Evolutionary conservation across 2,888 invertebrate genomes (phyloP).

Genomic region (Papilio demoleus): DNA sequence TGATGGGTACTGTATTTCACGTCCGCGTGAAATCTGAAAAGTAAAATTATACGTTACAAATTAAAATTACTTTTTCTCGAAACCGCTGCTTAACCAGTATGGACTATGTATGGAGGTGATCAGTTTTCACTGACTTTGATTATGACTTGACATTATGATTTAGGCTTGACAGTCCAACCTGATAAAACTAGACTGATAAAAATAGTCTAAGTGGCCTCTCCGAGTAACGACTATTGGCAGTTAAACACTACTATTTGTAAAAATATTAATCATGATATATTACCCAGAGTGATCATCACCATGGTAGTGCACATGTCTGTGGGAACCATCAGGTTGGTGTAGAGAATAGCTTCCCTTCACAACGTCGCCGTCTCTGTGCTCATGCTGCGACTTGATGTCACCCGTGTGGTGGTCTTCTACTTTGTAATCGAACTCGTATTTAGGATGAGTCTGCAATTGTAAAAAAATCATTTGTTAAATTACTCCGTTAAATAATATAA

Average conservation of each 20-base stretch:
- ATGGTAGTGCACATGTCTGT: constrained; percentile 77
- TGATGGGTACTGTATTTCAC: constrained; percentile 74
- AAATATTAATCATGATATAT: background rate
- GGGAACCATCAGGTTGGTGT: constrained; percentile 77
- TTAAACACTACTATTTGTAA: too few species aligned
- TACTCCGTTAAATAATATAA: too few species aligned
- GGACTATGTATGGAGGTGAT: too few species aligned
- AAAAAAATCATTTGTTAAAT: background rate
- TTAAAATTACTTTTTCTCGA: too few species aligned
- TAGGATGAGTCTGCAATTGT: constrained; percentile 51
- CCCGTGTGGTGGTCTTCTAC: constrained; percentile 76
- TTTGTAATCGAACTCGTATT: constrained; percentile 69
- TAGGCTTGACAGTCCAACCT: too few species aligned
- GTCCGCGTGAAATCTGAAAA: constrained; percentile 71
- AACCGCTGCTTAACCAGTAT: too few species aligned
- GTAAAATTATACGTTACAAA: background rate
- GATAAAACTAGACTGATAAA: too few species aligned
- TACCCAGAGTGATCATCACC: constrained; percentile 67
- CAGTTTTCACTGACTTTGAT: too few species aligned
- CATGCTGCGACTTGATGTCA: constrained; percentile 72
- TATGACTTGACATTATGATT: too few species aligned
- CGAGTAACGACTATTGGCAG: too few species aligned
- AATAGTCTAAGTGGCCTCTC: too few species aligned
- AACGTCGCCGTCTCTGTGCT: constrained; percentile 66
- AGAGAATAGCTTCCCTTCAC: constrained; percentile 62